Conservation (phyloP, 2,888 invertebrate genomes). For the Elmis aenea region DNA sequence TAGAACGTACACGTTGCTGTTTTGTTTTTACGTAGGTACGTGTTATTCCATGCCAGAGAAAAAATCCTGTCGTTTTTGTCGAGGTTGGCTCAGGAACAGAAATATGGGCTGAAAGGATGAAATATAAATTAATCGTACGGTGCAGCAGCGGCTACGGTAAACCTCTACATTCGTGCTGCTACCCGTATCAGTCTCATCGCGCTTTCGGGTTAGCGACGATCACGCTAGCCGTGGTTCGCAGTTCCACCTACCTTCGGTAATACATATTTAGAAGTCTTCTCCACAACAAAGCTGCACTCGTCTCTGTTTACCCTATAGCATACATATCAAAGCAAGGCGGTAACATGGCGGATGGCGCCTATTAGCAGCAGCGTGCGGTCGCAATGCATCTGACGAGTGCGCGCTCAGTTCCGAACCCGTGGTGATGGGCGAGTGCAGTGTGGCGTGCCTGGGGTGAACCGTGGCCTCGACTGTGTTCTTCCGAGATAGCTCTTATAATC, state of each 20-base stretch:
- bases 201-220: no score
- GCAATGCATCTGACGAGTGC: slow-evolving; percentile 35
- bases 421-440: slow-evolving; percentile 33
- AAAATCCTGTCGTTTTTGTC: no score
- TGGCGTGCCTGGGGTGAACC: slow-evolving; percentile 22
- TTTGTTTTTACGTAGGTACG: no score
- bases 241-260: slow-evolving; percentile 20
- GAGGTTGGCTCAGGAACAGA: no score
- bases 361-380: slow-evolving; percentile 34
- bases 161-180: no score
- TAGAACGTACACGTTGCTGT: no score
- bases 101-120: no score
- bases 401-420: slow-evolving; percentile 34
- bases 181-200: no score
- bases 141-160: no score
- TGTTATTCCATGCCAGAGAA: no score
- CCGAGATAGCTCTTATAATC: neutral
- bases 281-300: slow-evolving; percentile 18
- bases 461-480: slow-evolving; percentile 15
- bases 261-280: slow-evolving; percentile 24
- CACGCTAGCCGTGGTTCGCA: slow-evolving; percentile 19
- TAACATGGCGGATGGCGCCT: slow-evolving; percentile 40
- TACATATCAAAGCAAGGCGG: slow-evolving; percentile 32
- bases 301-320: slow-evolving; percentile 37
- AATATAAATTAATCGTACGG: no score